Percentiles rank a stretch among this genome's conserved stretches.
Conservation (phyloP, 2,888 invertebrate genomes). For the Aspidapion aeneum region DNA sequence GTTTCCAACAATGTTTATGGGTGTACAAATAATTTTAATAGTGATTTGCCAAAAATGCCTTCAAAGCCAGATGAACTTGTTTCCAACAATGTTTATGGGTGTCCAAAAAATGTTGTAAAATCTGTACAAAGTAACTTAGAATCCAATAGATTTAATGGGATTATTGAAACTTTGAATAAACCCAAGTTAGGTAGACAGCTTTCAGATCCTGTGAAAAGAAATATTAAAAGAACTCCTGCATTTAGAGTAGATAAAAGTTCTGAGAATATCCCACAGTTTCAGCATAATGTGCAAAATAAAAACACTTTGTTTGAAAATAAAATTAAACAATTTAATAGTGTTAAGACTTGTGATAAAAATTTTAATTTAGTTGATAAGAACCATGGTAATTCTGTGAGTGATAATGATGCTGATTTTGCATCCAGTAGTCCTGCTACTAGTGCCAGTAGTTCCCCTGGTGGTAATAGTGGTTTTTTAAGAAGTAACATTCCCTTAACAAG, state of each 20-base stretch:
- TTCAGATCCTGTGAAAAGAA: slow-evolving; percentile 48
- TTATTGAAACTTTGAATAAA: slow-evolving; percentile 2
- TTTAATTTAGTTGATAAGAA: slow-evolving; percentile 24
- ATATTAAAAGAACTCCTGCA: slow-evolving; percentile 56
- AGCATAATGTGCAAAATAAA: slow-evolving; percentile 28
- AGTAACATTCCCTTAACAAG: slow-evolving; percentile 7
- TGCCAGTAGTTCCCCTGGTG: slow-evolving; percentile 1
- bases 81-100: neutral
- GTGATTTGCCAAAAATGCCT: neutral
- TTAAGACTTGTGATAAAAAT: slow-evolving; percentile 36
- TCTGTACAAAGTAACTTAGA: too few species aligned
- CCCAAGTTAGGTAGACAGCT: slow-evolving; percentile 39
- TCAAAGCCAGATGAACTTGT: neutral
- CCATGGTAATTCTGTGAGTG: slow-evolving; percentile 7
- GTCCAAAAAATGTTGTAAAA: neutral
- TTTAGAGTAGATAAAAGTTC: slow-evolving; percentile 51
- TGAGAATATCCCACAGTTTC: slow-evolving; percentile 30
- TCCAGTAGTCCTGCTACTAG: neutral
- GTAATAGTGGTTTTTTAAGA: slow-evolving; percentile 13
- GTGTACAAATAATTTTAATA: neutral
- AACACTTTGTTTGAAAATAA: slow-evolving; percentile 36
- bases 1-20: neutral
- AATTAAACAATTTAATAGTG: slow-evolving; percentile 37
- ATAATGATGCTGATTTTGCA: neutral
- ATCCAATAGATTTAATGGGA: too few species aligned